Evolutionary conservation across 2,888 invertebrate species (phyloP).

Genomic region (Andrena chrysosceles): DNA sequence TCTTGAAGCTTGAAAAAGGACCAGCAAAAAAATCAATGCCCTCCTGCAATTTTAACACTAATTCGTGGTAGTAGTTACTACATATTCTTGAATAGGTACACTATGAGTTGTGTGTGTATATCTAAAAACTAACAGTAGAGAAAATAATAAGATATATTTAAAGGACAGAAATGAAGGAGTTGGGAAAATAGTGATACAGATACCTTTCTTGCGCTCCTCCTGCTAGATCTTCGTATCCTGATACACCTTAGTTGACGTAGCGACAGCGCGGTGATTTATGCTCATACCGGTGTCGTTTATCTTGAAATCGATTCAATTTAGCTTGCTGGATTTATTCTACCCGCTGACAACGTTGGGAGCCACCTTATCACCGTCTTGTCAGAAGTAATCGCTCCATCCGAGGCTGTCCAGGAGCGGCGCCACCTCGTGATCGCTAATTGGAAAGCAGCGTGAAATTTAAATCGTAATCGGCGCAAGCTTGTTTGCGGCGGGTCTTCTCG

Average conservation of each 20-base stretch:
- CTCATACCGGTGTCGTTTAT: background rate
- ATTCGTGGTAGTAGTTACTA: too few relatives aligned
- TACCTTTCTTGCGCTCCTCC: too few relatives aligned
- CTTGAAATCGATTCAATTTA: constrained; percentile 3
- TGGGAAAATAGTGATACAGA: too few relatives aligned
- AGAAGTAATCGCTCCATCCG: background rate
- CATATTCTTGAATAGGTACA: too few relatives aligned
- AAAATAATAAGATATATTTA: too few relatives aligned
- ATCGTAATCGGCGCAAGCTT: constrained; percentile 50
- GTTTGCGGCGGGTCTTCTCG: constrained; percentile 24
- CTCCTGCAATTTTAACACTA: too few relatives aligned
- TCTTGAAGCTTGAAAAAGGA: too few relatives aligned
- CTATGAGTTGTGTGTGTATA: too few relatives aligned
- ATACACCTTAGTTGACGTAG: background rate
- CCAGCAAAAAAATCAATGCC: too few relatives aligned
- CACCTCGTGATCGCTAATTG: constrained; percentile 58
- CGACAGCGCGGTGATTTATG: background rate
- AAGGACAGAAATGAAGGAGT: too few relatives aligned
- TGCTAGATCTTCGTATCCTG: too few relatives aligned
- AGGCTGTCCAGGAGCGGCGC: background rate
- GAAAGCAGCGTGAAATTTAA: constrained; percentile 55
- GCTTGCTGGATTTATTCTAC: background rate
- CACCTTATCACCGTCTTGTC: background rate
- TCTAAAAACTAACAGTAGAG: too few relatives aligned
- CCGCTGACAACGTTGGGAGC: background rate